Evolutionary conservation across 2,113 vertebrate species (phyloP).

Genomic region (Limanda limanda): DNA sequence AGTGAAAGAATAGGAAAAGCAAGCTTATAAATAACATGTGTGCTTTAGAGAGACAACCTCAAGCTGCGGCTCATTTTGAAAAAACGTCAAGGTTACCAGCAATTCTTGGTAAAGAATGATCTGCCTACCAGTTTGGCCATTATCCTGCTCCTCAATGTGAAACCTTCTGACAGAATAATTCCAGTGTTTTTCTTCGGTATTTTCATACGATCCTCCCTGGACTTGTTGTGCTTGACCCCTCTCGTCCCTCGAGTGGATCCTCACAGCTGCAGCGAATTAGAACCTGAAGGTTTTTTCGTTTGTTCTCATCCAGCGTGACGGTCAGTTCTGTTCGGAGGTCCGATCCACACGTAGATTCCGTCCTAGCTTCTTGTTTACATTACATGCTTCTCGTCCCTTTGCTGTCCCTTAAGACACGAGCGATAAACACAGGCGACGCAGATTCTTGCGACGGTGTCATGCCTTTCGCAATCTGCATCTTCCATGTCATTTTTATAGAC

Average conservation of each 20-base stretch:
- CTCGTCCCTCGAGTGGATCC: slow-evolving; percentile 22
- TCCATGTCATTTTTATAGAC: slow-evolving; percentile 24
- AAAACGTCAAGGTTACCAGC: slow-evolving; percentile 32
- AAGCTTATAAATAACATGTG: slow-evolving; percentile 55
- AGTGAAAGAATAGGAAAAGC: slow-evolving; percentile 34
- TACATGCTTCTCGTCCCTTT: slow-evolving; percentile 12
- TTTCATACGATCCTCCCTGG: slow-evolving; percentile 32
- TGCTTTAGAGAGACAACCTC: slow-evolving; percentile 25
- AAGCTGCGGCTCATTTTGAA: slow-evolving; percentile 25
- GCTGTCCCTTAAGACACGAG: slow-evolving; percentile 15
- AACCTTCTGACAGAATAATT: slow-evolving; percentile 39
- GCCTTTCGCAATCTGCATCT: slow-evolving; percentile 57
- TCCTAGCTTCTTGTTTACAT: slow-evolving; percentile 63
- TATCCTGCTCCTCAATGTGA: slow-evolving; percentile 33
- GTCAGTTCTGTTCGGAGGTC: slow-evolving; percentile 19
- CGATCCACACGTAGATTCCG: slow-evolving; percentile 22
- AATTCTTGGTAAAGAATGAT: neutral
- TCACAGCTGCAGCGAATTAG: slow-evolving; percentile 55
- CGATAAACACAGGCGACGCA: slow-evolving; percentile 23
- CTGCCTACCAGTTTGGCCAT: slow-evolving; percentile 45
- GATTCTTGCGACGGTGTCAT: slow-evolving; percentile 37
- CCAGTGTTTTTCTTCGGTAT: slow-evolving; percentile 53
- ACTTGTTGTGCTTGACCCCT: slow-evolving; percentile 32
- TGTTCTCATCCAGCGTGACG: slow-evolving; percentile 11
- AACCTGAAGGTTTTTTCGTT: neutral